Conservation (phyloP, 2,888 invertebrate species). For the Eupithecia vulgata region DNA sequence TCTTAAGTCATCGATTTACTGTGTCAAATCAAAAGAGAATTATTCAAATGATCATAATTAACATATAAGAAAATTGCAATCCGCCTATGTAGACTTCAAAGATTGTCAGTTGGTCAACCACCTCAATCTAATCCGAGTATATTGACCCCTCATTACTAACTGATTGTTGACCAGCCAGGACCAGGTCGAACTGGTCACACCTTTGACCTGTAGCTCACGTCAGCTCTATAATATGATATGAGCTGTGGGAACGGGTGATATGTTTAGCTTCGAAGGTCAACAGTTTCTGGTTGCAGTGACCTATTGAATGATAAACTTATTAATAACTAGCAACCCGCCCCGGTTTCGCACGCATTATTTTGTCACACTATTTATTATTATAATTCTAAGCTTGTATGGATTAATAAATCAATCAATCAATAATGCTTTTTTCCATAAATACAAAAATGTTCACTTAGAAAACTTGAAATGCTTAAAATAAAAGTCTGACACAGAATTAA, state of each 20-base stretch:
- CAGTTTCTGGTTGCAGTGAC: background rate
- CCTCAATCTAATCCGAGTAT: background rate
- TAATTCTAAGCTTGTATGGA: too few species aligned
- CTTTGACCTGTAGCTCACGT: slow-evolving; percentile 13
- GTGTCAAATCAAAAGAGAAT: too few species aligned
- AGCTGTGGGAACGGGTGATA: background rate
- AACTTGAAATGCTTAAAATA: too few species aligned
- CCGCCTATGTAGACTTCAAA: background rate
- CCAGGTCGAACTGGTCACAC: slow-evolving; percentile 11
- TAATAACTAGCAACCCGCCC: background rate
- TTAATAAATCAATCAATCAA: too few species aligned
- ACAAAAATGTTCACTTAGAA: too few species aligned
- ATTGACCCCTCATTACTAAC: slow-evolving; percentile 5
- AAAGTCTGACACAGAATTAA: too few species aligned
- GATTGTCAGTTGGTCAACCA: background rate
- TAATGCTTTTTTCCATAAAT: too few species aligned
- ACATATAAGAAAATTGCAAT: background rate
- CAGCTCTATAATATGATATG: background rate
- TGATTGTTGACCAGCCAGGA: slow-evolving; percentile 3
- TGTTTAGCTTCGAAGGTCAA: background rate
- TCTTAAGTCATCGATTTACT: too few species aligned
- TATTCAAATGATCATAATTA: too few species aligned
- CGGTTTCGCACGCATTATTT: too few species aligned
- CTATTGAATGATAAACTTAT: background rate
- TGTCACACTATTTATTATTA: too few species aligned